Conservation (phyloP, 2,113 vertebrate genomes). For the Prionailurus bengalensis region DNA sequence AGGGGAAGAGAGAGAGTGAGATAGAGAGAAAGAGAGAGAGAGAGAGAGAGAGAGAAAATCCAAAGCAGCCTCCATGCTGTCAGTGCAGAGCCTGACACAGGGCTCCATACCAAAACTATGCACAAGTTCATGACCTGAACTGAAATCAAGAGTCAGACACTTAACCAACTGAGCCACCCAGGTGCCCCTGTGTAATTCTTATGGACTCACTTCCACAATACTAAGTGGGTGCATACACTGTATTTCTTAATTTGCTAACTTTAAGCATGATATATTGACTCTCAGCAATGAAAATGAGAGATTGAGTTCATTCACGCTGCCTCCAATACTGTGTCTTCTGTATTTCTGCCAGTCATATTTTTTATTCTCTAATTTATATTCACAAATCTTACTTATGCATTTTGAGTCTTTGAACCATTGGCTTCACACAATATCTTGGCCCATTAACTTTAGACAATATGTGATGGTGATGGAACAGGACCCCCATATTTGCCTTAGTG, state of each 20-base stretch:
- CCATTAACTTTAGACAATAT: not conserved
- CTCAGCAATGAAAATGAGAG: not conserved
- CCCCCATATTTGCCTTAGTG: not conserved
- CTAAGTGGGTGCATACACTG: not conserved
- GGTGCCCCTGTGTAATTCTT: not conserved
- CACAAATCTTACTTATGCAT: not conserved
- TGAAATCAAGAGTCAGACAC: too few species aligned
- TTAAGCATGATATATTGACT: not conserved
- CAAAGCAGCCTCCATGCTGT: too few species aligned
- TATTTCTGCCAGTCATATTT: not conserved
- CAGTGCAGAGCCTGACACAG: too few species aligned
- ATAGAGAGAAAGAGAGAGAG: too few species aligned
- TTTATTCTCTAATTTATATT: not conserved
- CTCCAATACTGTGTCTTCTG: not conserved
- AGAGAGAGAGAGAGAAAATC: too few species aligned
- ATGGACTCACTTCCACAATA: not conserved
- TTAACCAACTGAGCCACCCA: too few species aligned
- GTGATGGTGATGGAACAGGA: not conserved
- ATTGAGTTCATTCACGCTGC: not conserved
- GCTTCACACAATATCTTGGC: not conserved
- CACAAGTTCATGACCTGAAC: too few species aligned
- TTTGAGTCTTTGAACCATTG: slow-evolving; percentile 17
- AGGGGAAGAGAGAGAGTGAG: too few species aligned
- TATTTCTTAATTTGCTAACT: not conserved
- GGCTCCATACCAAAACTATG: too few species aligned